These are phyloP conservation scores for Nymphalis urticae DNA, from an alignment of 2,888 invertebrate genomes.

Conservation along the genomic window DNA sequence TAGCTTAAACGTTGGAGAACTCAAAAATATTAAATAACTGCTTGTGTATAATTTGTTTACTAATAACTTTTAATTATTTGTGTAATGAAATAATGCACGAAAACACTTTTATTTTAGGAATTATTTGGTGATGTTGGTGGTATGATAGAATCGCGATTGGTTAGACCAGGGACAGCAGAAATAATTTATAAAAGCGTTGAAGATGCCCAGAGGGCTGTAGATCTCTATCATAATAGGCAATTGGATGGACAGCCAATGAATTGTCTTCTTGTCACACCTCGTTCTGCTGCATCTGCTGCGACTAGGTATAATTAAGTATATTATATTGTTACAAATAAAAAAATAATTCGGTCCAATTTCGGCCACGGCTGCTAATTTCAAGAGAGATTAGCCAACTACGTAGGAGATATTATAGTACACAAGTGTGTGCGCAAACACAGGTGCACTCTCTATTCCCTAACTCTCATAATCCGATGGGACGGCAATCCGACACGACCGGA, in stretches of 20 bases:
- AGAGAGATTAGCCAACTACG: too few relatives aligned
- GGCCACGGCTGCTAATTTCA: too few relatives aligned
- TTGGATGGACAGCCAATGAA: slow-evolving; percentile 97
- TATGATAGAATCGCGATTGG: slow-evolving; percentile 90
- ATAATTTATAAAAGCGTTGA: slow-evolving; percentile 92
- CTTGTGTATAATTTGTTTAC: too few relatives aligned
- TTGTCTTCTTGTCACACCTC: slow-evolving; percentile 90
- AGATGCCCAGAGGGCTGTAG: slow-evolving; percentile 94
- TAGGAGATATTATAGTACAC: too few relatives aligned
- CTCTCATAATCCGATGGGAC: too few relatives aligned
- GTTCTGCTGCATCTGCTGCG: slow-evolving; percentile 57
- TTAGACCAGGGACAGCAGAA: slow-evolving; percentile 94
- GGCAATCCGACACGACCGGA: too few relatives aligned
- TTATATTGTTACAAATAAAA: not conserved
- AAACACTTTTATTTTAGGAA: slow-evolving; percentile 82
- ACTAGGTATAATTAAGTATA: slow-evolving; percentile 37
- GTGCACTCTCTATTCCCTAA: too few relatives aligned
- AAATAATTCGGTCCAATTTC: not conserved
- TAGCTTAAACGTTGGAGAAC: too few relatives aligned
- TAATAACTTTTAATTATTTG: too few relatives aligned
- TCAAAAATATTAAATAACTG: too few relatives aligned
- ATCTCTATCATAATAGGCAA: slow-evolving; percentile 95
- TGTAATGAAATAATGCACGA: not conserved
- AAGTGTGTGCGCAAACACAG: too few relatives aligned
- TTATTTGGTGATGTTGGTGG: slow-evolving; percentile 96